A percentile compares a stretch with the other conserved stretches of the same genome.
phyloP scores from a whole-genome alignment of 2,888 invertebrate genomes.

The Itoplectis maculator region DNA sequence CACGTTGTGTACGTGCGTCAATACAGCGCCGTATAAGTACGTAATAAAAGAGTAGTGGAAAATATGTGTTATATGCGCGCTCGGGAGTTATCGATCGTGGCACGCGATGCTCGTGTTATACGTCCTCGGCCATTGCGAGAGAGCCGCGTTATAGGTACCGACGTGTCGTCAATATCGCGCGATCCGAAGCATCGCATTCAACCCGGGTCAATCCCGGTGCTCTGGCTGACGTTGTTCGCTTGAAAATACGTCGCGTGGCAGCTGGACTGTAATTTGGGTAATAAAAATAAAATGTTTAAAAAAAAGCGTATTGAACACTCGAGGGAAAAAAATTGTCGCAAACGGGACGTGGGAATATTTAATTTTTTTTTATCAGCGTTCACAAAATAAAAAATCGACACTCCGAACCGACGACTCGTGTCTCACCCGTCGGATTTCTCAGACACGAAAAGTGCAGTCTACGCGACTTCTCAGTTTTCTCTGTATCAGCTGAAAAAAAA shows the following conservation, averaged over 20 bases:
- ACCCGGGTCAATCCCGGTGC: neutral
- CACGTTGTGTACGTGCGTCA: neutral
- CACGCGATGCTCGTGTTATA: conserved; percentile 38
- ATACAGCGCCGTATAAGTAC: conserved; percentile 16
- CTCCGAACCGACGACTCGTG: too few relatives aligned
- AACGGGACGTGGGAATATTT: too few relatives aligned
- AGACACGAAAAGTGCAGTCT: too few relatives aligned
- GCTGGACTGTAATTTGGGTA: neutral
- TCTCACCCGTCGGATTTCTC: too few relatives aligned
- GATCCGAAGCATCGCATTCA: conserved; percentile 16
- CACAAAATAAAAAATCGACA: too few relatives aligned
- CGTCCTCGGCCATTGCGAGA: conserved; percentile 20
- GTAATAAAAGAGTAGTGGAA: conserved; percentile 27
- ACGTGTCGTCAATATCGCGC: conserved; percentile 38
- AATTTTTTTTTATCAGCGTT: too few relatives aligned
- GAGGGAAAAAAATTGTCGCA: too few relatives aligned
- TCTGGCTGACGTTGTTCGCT: neutral
- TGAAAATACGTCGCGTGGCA: neutral
- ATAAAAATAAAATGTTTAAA: neutral
- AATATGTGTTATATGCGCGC: conserved; percentile 33
- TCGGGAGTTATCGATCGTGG: conserved; percentile 57
- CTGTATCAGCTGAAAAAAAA: too few relatives aligned
- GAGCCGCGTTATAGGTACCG: conserved; percentile 6
- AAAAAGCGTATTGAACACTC: too few relatives aligned
- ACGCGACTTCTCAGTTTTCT: too few relatives aligned